These are phyloP conservation scores for Proales similis DNA, from an alignment of 1,140 invertebrate species.

Conservation along the genomic window DNA sequence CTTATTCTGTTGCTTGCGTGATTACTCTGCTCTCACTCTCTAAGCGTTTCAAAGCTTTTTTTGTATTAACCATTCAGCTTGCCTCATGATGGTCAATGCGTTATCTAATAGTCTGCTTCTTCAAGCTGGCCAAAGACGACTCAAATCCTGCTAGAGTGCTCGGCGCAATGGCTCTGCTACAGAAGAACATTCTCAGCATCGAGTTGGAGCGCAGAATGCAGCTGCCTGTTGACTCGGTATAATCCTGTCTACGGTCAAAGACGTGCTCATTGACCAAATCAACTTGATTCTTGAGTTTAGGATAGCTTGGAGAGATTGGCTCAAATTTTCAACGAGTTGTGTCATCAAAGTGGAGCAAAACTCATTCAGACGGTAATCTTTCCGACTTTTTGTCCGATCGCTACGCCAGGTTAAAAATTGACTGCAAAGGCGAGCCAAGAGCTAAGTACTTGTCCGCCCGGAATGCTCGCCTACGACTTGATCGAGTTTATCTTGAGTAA, in stretches of 20 bases:
- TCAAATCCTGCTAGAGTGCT: slow-evolving; percentile 2
- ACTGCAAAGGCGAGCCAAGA: slow-evolving; percentile 18
- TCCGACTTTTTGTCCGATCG: neutral
- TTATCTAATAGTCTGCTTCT: too few relatives aligned
- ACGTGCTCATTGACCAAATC: too few relatives aligned
- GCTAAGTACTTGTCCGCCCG: neutral
- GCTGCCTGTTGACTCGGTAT: slow-evolving; percentile 2
- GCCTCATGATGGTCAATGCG: too few relatives aligned
- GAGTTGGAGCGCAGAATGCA: neutral
- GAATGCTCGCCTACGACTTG: slow-evolving; percentile 22
- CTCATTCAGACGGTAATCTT: slow-evolving; percentile 3
- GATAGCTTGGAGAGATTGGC: neutral
- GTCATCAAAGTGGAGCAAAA: slow-evolving; percentile 2
- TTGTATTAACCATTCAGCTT: too few relatives aligned
- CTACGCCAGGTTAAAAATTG: neutral
- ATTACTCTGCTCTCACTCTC: too few relatives aligned
- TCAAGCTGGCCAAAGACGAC: slow-evolving; percentile 8
- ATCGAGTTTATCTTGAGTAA: slow-evolving; percentile 13
- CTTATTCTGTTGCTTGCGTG: too few relatives aligned
- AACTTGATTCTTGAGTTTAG: neutral
- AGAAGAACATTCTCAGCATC: slow-evolving; percentile 32
- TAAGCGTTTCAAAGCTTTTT: too few relatives aligned
- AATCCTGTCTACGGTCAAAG: neutral
- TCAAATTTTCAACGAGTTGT: neutral
- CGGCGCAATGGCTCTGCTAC: slow-evolving; percentile 2